Percentiles rank a stretch among this genome's conserved stretches.
Conservation (phyloP, 2,113 vertebrate species). For the Apodemus sylvaticus region DNA sequence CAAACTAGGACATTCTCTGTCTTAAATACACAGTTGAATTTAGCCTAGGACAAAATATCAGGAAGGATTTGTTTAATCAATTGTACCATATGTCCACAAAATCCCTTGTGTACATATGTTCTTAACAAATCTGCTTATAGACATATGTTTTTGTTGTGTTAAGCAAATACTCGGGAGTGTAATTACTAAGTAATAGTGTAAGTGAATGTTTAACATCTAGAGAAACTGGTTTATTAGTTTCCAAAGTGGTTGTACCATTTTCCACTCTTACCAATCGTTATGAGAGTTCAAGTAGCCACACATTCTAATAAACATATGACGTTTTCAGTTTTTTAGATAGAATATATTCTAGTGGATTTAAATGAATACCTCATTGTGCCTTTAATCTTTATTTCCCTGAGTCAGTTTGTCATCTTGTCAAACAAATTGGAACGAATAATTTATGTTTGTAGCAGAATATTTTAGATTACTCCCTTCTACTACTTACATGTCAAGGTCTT, state of each 20-base stretch:
- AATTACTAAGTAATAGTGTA: neutral
- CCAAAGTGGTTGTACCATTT: neutral
- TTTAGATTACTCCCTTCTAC: neutral
- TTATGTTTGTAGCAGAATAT: neutral
- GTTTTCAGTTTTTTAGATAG: neutral
- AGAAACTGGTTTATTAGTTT: neutral
- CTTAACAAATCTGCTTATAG: neutral
- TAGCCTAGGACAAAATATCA: neutral
- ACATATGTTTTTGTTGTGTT: slow-evolving; percentile 10
- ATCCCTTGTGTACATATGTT: neutral
- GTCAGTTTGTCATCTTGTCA: neutral
- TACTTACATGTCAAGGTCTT: neutral
- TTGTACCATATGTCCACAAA: neutral
- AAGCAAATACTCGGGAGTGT: neutral
- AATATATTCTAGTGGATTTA: neutral
- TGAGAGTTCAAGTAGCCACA: neutral
- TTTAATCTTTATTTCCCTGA: neutral
- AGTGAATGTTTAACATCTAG: neutral
- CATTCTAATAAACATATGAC: neutral
- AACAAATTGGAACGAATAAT: neutral
- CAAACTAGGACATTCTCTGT: neutral
- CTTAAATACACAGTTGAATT: neutral
- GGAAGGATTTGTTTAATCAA: neutral
- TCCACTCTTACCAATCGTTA: neutral
- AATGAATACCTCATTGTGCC: neutral